Base-by-base conservation (phyloP, 2,113 vertebrate genomes). In the Oplegnathus fasciatus region DNA sequence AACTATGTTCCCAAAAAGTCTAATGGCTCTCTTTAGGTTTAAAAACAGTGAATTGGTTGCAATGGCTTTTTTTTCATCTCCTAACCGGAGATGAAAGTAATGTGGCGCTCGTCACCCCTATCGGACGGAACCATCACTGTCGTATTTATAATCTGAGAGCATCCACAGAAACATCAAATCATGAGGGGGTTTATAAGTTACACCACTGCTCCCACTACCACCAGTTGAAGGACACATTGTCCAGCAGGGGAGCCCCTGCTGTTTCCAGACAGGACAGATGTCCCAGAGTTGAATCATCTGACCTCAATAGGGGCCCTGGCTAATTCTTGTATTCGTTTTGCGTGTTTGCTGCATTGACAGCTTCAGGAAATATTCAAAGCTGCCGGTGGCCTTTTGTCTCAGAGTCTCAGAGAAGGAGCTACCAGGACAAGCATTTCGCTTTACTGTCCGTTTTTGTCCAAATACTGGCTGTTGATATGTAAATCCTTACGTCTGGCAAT, bases 231-330 rank as follows among this genome's bases (percentile, higher is more conserved):
- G 72, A 57, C 50, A 67, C 75, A 89, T 89, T 89, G 78, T 86
- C 87, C 83, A 84, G 50, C 14, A 18, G 7, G 9, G 70, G 71
- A 75, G 69, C 73, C 75, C 86, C 82, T 58, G 78, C 83, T 44
- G 75, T 60, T 82, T 78, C 66, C 61, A 64, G 40, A 79, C 80
- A 86, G 75, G 87, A 84, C 91, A 93, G 88, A 87, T 89, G 91
- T 89, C 92, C 84, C 68, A 28, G 15, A 82, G 83, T 82, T 91
- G 62, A 90, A 88, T 91, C 79, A 70, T 89, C 61, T 83, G 88
- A 90, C 75, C 85, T 83, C 78, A 86, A 75, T 54, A 42, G 86
- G 72, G 84, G 75, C 69, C 85, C 84, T 67, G 66, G 71, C 54
- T 57, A 44, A 71, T 80, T 86, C 83, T 78, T 80, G 75, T 42